Evolutionary conservation across 2,888 invertebrate genomes (phyloP).

Genomic region (Dexiosoma caninum): DNA sequence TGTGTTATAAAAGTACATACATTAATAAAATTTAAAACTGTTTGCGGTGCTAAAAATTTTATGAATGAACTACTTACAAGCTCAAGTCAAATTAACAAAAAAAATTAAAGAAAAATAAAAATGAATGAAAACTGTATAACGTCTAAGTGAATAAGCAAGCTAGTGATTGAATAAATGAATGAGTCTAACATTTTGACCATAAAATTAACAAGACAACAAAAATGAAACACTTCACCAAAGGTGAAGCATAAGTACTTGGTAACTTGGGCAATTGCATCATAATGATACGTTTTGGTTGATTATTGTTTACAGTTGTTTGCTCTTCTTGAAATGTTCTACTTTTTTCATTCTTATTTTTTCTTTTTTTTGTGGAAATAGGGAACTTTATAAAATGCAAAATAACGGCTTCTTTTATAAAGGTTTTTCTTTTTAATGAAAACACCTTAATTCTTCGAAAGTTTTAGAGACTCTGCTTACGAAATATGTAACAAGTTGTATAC

Average conservation of each 20-base stretch:
- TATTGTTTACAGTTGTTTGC: conserved; percentile 34
- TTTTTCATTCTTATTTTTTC: background rate
- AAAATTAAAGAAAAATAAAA: background rate
- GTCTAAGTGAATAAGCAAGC: background rate
- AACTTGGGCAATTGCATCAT: conserved; percentile 33
- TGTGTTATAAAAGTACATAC: background rate
- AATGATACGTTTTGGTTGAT: conserved; percentile 42
- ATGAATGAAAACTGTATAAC: background rate
- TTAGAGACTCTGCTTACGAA: background rate
- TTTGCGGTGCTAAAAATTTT: conserved; percentile 2
- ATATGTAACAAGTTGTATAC: conserved; percentile 1
- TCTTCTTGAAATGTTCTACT: conserved; percentile 16
- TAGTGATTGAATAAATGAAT: conserved; percentile 34
- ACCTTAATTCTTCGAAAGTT: conserved; percentile 5
- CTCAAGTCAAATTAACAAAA: background rate
- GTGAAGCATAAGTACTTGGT: background rate
- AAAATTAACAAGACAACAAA: conserved; percentile 34
- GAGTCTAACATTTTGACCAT: conserved; percentile 53
- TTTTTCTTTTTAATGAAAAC: background rate
- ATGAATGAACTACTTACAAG: conserved; percentile 23
- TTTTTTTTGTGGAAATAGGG: conserved; percentile 5
- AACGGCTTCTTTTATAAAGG: background rate
- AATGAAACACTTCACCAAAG: conserved; percentile 24
- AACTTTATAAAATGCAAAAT: background rate
- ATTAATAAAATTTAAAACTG: background rate